Conservation (phyloP, 2,113 vertebrate genomes). For the Aphelocoma coerulescens region DNA sequence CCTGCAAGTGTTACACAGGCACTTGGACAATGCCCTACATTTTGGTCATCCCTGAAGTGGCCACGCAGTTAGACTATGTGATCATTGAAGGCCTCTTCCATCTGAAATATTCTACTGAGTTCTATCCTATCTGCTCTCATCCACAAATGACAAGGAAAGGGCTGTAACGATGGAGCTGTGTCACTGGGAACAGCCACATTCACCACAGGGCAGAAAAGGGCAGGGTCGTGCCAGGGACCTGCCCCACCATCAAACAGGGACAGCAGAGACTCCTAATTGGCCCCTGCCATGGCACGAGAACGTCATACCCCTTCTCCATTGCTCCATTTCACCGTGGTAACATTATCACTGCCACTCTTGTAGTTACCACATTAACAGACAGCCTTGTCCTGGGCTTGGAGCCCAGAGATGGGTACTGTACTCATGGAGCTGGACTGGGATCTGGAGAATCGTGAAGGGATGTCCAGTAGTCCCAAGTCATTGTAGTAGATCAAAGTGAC, state of each 20-base stretch:
- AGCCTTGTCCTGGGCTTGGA: neutral
- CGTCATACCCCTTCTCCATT: neutral
- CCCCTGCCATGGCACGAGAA: rapidly evolving
- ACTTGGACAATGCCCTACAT: neutral
- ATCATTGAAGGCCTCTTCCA: neutral
- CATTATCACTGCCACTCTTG: neutral
- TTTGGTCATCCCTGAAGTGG: neutral
- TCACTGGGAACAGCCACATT: neutral
- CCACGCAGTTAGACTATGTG: neutral
- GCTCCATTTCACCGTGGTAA: rapidly evolving
- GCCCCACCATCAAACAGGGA: no score
- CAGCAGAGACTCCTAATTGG: neutral
- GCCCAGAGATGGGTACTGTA: neutral
- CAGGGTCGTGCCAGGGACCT: no score
- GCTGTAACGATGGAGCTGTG: rapidly evolving
- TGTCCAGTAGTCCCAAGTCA: rapidly evolving
- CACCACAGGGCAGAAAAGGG: neutral
- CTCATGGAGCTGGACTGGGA: neutral
- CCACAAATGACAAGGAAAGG: neutral
- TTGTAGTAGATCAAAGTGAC: rapidly evolving
- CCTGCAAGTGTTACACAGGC: neutral
- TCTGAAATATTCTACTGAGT: neutral
- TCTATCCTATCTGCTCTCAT: neutral
- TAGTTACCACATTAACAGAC: neutral
- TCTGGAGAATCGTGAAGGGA: neutral